Conservation (phyloP, 2,888 invertebrate genomes). For the Furcula furcula region DNA sequence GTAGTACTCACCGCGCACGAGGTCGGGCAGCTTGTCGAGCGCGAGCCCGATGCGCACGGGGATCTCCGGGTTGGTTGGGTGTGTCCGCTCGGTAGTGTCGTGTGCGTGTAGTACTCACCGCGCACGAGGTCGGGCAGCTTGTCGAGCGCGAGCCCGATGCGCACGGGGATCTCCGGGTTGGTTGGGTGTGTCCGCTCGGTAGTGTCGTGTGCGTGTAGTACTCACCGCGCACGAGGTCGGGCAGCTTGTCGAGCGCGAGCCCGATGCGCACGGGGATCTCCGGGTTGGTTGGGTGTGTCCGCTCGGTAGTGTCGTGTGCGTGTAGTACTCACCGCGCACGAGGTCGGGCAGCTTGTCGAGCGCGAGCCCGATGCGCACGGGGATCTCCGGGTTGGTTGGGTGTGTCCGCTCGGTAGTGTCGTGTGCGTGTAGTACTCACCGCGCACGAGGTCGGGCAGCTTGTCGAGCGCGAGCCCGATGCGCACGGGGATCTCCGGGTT, state of each 20-base stretch:
- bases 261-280: constrained; percentile 93
- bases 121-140: constrained; percentile 91
- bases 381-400: constrained; percentile 94
- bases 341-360: constrained; percentile 91
- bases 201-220: too few relatives aligned
- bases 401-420: too few relatives aligned
- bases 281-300: too few relatives aligned
- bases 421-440: too few relatives aligned
- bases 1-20: constrained; percentile 87
- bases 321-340: constrained; percentile 86
- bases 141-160: constrained; percentile 89
- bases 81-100: too few relatives aligned
- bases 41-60: constrained; percentile 91
- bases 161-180: constrained; percentile 93
- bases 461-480: constrained; percentile 89
- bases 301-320: too few relatives aligned
- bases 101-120: too few relatives aligned
- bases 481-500: constrained; percentile 94
- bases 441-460: constrained; percentile 90
- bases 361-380: constrained; percentile 90
- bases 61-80: constrained; percentile 94
- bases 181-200: too few relatives aligned
- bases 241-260: constrained; percentile 89
- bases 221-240: constrained; percentile 88
- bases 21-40: constrained; percentile 90